phyloP scores from a whole-genome alignment of 2,113 vertebrate species.

The Trochalopteron elliotii region DNA sequence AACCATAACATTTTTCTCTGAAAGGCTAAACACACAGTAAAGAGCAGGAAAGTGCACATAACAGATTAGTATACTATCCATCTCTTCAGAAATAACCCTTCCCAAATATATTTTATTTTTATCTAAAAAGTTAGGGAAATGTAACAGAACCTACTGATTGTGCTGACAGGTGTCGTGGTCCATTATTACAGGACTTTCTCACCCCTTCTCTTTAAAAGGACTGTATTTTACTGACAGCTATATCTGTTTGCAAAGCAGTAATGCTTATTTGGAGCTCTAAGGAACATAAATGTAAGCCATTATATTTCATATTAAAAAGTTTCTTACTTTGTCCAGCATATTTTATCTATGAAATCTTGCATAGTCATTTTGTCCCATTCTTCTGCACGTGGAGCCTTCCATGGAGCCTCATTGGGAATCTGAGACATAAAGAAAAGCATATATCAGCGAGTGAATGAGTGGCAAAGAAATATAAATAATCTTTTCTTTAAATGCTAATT shows the following conservation, averaged over 20 bases:
- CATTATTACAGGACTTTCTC: background rate
- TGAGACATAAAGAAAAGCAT: constrained; percentile 32
- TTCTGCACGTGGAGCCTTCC: constrained; percentile 91
- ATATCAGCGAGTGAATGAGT: background rate
- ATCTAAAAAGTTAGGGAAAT: background rate
- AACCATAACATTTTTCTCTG: background rate
- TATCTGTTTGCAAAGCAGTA: background rate
- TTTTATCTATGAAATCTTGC: constrained; percentile 86
- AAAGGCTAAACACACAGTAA: background rate
- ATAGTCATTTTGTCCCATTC: constrained; percentile 97
- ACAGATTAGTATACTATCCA: background rate
- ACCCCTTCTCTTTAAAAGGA: background rate
- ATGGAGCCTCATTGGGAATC: constrained; percentile 94
- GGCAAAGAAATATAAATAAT: background rate
- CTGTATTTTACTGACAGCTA: background rate
- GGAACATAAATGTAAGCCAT: background rate
- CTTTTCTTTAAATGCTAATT: background rate
- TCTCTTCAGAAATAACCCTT: background rate
- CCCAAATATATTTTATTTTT: background rate
- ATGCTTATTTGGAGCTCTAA: background rate
- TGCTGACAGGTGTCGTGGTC: background rate
- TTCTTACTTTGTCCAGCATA: constrained; percentile 93
- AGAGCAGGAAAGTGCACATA: background rate
- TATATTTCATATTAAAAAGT: background rate
- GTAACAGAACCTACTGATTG: background rate